Percentiles rank a stretch among this genome's conserved stretches.
These are phyloP conservation scores for Tipula unca DNA, from an alignment of 2,888 invertebrate species.

Conservation along the genomic window DNA sequence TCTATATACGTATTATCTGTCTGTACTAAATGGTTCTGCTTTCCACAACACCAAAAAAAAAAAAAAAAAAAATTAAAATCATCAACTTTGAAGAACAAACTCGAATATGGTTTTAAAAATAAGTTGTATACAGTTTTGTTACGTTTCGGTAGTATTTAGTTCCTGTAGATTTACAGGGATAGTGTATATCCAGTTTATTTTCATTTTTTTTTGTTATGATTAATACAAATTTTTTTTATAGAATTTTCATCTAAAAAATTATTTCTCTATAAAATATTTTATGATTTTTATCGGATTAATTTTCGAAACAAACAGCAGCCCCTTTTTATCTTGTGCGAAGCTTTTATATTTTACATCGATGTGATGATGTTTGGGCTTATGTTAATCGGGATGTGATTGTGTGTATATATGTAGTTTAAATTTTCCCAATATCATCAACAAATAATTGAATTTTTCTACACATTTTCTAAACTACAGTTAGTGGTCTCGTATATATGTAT, in stretches of 20 bases:
- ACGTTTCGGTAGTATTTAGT: neutral
- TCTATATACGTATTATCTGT: neutral
- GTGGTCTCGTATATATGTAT: no score
- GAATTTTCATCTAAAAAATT: neutral
- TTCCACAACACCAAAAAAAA: neutral
- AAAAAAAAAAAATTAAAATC: neutral
- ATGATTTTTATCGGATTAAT: neutral
- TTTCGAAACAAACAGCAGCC: neutral
- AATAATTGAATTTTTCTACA: no score
- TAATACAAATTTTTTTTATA: neutral
- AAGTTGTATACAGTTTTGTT: neutral
- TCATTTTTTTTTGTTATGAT: neutral
- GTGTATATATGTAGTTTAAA: no score
- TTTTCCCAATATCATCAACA: no score
- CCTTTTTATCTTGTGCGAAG: neutral
- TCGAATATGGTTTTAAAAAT: neutral
- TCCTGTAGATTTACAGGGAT: neutral
- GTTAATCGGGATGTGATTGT: no score
- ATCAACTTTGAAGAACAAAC: neutral
- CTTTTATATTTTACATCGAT: neutral
- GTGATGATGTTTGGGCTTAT: neutral
- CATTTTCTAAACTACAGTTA: no score
- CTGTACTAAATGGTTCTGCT: neutral
- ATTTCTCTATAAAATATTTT: neutral
- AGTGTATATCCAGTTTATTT: neutral